These are phyloP conservation scores for Onychomys arenicola DNA, from an alignment of 2,797 vertebrate genomes.

Conservation along the genomic window DNA sequence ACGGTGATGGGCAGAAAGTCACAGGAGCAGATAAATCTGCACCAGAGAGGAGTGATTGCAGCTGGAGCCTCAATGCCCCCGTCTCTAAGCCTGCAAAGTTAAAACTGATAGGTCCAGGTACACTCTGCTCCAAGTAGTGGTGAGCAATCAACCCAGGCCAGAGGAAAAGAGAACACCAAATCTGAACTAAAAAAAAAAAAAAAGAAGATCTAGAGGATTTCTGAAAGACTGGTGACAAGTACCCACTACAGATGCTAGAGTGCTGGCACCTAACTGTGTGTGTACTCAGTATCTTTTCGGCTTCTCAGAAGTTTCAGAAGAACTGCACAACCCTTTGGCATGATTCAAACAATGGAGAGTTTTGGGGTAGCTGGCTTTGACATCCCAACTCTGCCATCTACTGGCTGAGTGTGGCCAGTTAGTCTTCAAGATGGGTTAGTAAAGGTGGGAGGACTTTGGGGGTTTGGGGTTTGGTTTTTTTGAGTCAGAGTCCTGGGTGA, in stretches of 20 bases:
- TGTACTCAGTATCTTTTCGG: neutral
- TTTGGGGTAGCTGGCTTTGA: neutral
- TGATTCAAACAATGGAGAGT: neutral
- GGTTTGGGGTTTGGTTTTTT: neutral
- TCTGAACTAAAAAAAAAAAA: neutral
- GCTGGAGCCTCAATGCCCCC: neutral
- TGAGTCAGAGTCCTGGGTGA: neutral
- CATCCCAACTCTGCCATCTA: constrained; percentile 38
- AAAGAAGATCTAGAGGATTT: neutral
- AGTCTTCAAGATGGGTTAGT: neutral
- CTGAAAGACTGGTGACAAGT: neutral
- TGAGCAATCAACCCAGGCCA: neutral
- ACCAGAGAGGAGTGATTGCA: neutral
- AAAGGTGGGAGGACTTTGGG: neutral
- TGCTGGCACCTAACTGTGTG: neutral
- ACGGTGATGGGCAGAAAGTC: neutral
- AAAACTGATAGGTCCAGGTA: neutral
- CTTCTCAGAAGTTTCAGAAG: neutral
- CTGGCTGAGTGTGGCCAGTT: neutral
- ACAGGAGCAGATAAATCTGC: neutral
- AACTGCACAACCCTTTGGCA: neutral
- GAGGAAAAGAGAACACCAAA: neutral
- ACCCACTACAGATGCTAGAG: neutral
- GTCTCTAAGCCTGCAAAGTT: neutral
- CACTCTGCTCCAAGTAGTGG: neutral